Conservation (phyloP, 1,140 invertebrate genomes). For the Archegozetes longisetosus region DNA sequence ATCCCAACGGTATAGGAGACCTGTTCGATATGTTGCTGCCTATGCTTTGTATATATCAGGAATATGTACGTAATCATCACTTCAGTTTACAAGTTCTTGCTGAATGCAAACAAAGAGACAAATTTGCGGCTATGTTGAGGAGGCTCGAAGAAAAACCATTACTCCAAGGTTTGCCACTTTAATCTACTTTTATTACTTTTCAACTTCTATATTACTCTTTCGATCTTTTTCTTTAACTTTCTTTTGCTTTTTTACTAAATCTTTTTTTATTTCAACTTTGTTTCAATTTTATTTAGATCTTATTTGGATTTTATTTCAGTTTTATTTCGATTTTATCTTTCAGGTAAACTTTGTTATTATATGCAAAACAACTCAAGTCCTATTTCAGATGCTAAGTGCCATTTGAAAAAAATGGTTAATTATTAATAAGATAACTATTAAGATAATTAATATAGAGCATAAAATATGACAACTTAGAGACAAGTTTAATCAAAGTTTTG, state of each 20-base stretch:
- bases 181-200: background rate
- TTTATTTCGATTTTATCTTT: too few species aligned
- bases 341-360: too few species aligned
- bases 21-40: slow-evolving; percentile 83
- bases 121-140: slow-evolving; percentile 61
- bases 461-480: too few species aligned
- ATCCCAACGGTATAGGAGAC: slow-evolving; percentile 46
- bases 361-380: too few species aligned
- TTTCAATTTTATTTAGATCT: too few species aligned
- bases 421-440: too few species aligned
- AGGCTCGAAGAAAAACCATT: slow-evolving; percentile 68
- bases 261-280: too few species aligned
- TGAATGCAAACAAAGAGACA: slow-evolving; percentile 70
- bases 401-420: too few species aligned
- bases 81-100: slow-evolving; percentile 81
- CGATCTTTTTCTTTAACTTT: background rate
- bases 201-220: background rate
- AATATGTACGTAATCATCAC: slow-evolving; percentile 84
- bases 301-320: too few species aligned
- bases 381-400: too few species aligned
- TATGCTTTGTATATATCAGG: slow-evolving; percentile 85
- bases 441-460: too few species aligned
- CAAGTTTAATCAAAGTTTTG: too few species aligned
- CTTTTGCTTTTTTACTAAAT: background rate
- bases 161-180: slow-evolving; percentile 41